Base-by-base conservation (phyloP, 2,888 invertebrate genomes). In the Ochropleura leucogaster region DNA sequence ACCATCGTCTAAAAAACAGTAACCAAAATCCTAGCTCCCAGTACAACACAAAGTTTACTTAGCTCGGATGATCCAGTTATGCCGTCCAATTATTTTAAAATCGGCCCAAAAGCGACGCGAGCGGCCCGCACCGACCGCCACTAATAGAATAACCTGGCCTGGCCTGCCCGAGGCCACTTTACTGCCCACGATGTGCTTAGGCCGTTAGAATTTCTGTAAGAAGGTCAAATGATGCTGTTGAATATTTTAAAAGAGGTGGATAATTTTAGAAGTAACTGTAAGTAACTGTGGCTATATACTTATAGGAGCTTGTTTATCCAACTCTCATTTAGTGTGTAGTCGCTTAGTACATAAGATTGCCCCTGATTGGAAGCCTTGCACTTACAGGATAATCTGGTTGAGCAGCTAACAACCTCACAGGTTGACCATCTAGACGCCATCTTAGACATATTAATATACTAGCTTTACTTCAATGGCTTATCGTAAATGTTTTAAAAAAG, bases 21-120 rank as follows among this genome's bases (percentile, higher is more conserved):
- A 42, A 20, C 8, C 40, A 51, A 72, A 74, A 64, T 83, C 65
- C 30, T 81, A 82, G 83, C 74, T 68, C 62, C 40, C 44, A 79
- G 71, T 87, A 77, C 67, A 68, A 63, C 65, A 74, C 79, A 73
- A 63, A 75, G 80, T 73, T 85, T 73, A 86, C 62, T 69, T 65
- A 78, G 75, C 72, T 72, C 69, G 79, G 79, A 70, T 89, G 87
- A 92, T 92, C 86, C 89, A 90, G 90, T 91, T 92, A 91, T 88
- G 83, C 84, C 83, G 82, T 87, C 89, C 92, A 93, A 92, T 93
- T 92, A 92, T 92, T 92, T 92, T 92, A 91, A 93, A 92, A 91
- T 92, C 88, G 88, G 81, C 77, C 88, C 85, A 86, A 83, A 91
- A 91, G 78, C 82, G 78, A 78, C 76, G 83, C 74, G 82, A 85